Base-by-base conservation (phyloP, 2,797 vertebrate genomes). In the Anguilla pacifica region DNA sequence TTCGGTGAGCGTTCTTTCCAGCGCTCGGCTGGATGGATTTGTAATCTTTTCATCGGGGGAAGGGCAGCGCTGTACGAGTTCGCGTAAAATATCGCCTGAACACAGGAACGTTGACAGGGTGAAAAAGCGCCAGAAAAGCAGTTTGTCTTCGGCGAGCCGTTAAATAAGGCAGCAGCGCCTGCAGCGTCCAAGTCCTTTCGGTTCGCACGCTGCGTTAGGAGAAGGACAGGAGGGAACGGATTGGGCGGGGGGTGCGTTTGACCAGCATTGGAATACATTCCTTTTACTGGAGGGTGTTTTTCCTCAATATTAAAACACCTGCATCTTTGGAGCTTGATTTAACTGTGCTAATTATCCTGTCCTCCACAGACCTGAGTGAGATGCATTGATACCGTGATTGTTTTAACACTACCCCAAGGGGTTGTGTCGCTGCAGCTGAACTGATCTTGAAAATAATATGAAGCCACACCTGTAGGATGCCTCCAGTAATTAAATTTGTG, bases 41-140 rank as follows among this genome's bases (percentile, higher is more conserved):
- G 86, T 88, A 91, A 86, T 77, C 59, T 83, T 55, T 81, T 83
- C 89, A 90, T 91, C 57, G 88, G 86, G 86, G 22, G 49, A 86
- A 39, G 55, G 43, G 85, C 59, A 57, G 87, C 77, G 25, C 77
- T 85, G 85, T 77, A 85, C 31, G 10, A 83, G 82, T 15, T 83
- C 82, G 57, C 28, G 51, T 53, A n/a, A 74, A 53, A 53, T 51
- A 28, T 51, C 31, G 49, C 35, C n/a, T 83, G 15, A 49, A 81
- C 43, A 83, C 82, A 83, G 77, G 57, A 83, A 31, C 28, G 49
- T 83, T 17, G 19, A 81, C 77, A 25, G 31, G 77, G 43, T 22
- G 43, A 31, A 81, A 81, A 81, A 49, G 49, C 51, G 9, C 25
- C 22, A 22, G 82, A 55, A 13, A 28, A 15, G 53, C 53, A 57